Percentiles rank a stretch among this genome's conserved stretches.
phyloP scores from a whole-genome alignment of 2,113 vertebrate genomes.

The Colinus virginianus region DNA sequence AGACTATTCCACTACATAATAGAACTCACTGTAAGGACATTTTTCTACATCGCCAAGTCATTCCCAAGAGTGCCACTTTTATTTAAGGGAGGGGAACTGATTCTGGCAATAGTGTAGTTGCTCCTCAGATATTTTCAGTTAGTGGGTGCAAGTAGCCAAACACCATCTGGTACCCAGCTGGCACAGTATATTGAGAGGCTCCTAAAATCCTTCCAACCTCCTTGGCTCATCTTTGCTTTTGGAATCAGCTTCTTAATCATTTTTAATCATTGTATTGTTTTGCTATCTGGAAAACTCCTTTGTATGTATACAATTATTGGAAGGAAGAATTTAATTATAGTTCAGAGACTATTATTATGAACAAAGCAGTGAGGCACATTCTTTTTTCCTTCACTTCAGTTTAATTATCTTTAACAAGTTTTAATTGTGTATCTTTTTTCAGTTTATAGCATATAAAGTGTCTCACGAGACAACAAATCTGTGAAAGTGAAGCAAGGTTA shows the following conservation, averaged over 20 bases:
- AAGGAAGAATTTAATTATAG: slow-evolving; percentile 77
- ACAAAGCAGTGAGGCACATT: slow-evolving; percentile 64
- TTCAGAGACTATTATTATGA: slow-evolving; percentile 73
- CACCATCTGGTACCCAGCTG: slow-evolving; percentile 77
- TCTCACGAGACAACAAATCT: slow-evolving; percentile 66
- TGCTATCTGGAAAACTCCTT: slow-evolving; percentile 74
- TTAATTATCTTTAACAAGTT: slow-evolving; percentile 79
- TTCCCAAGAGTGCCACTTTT: slow-evolving; percentile 70
- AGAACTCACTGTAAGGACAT: slow-evolving; percentile 72
- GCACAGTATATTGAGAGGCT: slow-evolving; percentile 68
- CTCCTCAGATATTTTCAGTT: slow-evolving; percentile 69
- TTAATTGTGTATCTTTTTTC: slow-evolving; percentile 73
- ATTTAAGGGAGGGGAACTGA: slow-evolving; percentile 71
- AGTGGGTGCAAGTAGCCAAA: slow-evolving; percentile 75
- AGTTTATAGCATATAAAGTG: slow-evolving; percentile 49
- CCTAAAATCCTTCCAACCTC: slow-evolving; percentile 70
- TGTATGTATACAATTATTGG: slow-evolving; percentile 76
- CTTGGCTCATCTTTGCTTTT: slow-evolving; percentile 71
- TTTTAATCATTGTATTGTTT: slow-evolving; percentile 77
- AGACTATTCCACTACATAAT: slow-evolving; percentile 65
- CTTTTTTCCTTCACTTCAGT: slow-evolving; percentile 58
- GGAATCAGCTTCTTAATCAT: slow-evolving; percentile 74
- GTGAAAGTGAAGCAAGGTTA: slow-evolving; percentile 53
- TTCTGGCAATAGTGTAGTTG: slow-evolving; percentile 55
- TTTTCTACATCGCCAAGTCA: slow-evolving; percentile 49